Evolutionary conservation across 1,140 invertebrate genomes (phyloP).

Genomic region (Patella vulgata): DNA sequence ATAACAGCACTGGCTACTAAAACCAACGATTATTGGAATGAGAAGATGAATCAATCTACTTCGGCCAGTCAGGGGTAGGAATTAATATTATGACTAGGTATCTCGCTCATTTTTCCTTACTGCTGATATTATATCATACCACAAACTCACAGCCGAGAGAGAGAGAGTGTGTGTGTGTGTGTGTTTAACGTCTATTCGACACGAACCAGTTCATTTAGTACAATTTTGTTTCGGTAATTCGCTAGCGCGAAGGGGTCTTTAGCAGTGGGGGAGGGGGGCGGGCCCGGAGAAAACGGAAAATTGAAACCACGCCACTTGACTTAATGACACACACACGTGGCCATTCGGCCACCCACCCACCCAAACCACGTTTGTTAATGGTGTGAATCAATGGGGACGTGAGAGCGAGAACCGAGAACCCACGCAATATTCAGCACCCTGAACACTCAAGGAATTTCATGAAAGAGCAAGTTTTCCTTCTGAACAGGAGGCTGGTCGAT

Average conservation of each 20-base stretch:
- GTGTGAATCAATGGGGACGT: too few relatives aligned
- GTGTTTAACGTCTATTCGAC: neutral
- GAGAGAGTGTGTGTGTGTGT: too few relatives aligned
- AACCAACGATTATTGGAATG: constrained; percentile 63
- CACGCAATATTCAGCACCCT: neutral
- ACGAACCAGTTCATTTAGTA: neutral
- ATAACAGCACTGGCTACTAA: constrained; percentile 50
- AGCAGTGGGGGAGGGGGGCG: too few relatives aligned
- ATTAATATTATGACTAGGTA: neutral
- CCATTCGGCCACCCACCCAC: too few relatives aligned
- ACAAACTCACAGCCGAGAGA: neutral
- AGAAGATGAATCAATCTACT: constrained; percentile 39
- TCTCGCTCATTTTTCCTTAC: neutral
- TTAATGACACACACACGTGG: too few relatives aligned
- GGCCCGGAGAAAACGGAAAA: too few relatives aligned
- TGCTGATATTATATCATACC: neutral
- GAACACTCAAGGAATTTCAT: neutral
- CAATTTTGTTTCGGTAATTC: neutral
- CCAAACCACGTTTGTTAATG: too few relatives aligned
- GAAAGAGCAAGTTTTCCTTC: constrained; percentile 14
- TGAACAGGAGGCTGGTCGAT: constrained; percentile 64
- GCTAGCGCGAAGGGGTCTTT: too few relatives aligned
- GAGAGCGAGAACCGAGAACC: neutral
- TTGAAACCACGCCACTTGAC: too few relatives aligned
- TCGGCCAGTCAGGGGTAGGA: neutral